Evolutionary conservation across 2,113 vertebrate species (phyloP).

Genomic region (Emberiza fucata): DNA sequence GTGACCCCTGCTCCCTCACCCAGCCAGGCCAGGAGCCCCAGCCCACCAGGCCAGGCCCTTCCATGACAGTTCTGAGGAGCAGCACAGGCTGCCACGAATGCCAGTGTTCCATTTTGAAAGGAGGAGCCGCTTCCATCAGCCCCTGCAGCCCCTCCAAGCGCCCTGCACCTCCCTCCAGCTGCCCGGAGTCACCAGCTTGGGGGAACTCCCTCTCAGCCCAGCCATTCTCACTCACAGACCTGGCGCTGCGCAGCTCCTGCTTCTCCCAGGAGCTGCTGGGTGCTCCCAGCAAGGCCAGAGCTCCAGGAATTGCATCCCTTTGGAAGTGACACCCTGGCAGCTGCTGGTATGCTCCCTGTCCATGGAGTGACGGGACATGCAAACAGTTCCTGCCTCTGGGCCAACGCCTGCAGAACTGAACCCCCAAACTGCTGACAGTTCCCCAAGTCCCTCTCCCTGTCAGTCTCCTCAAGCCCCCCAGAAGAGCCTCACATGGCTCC

Average conservation of each 20-base stretch:
- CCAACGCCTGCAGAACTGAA: neutral
- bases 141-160: neutral
- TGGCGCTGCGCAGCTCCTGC: accelerated
- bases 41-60: neutral
- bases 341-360: neutral
- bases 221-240: accelerated
- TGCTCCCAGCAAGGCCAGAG: neutral
- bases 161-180: neutral
- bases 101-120: neutral
- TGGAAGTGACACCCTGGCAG: neutral
- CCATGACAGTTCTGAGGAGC: neutral
- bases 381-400: neutral
- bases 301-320: neutral
- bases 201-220: neutral
- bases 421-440: neutral
- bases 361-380: neutral
- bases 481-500: accelerated
- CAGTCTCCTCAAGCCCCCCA: accelerated
- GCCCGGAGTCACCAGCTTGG: neutral
- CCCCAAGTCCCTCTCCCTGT: neutral
- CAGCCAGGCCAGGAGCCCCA: neutral
- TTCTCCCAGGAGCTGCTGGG: neutral
- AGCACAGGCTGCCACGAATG: neutral
- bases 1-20: neutral
- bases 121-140: neutral